These are phyloP conservation scores for Cloeon dipterum DNA, from an alignment of 2,888 invertebrate species.

Conservation along the genomic window DNA sequence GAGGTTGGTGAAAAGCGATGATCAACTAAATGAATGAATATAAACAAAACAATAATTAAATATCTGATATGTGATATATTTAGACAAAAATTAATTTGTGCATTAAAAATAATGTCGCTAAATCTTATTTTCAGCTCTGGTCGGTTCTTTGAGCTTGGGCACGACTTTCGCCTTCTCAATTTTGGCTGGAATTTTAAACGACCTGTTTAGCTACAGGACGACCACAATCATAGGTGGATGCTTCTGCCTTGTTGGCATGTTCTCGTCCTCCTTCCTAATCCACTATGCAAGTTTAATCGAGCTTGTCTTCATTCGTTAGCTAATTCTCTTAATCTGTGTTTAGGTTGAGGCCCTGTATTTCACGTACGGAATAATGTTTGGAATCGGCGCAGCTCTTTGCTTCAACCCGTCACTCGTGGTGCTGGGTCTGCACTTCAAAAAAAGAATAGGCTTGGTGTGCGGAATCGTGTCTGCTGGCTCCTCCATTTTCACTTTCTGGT, in stretches of 20 bases:
- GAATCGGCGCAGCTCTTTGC: slow-evolving; percentile 59
- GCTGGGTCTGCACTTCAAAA: slow-evolving; percentile 78
- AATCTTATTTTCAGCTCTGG: neutral
- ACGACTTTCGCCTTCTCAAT: neutral
- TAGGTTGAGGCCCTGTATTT: slow-evolving; percentile 50
- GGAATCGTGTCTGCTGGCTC: slow-evolving; percentile 82
- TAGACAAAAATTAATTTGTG: too few relatives aligned
- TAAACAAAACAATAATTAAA: too few relatives aligned
- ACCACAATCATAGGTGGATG: neutral
- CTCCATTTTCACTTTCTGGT: slow-evolving; percentile 61
- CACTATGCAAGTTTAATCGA: neutral
- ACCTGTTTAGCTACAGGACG: neutral
- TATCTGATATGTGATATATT: too few relatives aligned
- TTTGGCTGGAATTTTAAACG: neutral
- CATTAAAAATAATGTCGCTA: too few relatives aligned
- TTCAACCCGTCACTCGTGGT: slow-evolving; percentile 85
- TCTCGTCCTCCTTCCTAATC: neutral
- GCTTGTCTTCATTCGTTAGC: neutral
- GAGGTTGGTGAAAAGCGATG: too few relatives aligned
- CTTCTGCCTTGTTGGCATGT: neutral
- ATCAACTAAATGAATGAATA: too few relatives aligned
- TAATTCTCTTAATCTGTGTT: too few relatives aligned
- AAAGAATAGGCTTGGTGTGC: slow-evolving; percentile 63
- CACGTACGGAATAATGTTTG: slow-evolving; percentile 39
- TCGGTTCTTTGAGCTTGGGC: neutral